These are phyloP conservation scores for Catocala nupta DNA, from an alignment of 2,888 invertebrate species.

Conservation along the genomic window DNA sequence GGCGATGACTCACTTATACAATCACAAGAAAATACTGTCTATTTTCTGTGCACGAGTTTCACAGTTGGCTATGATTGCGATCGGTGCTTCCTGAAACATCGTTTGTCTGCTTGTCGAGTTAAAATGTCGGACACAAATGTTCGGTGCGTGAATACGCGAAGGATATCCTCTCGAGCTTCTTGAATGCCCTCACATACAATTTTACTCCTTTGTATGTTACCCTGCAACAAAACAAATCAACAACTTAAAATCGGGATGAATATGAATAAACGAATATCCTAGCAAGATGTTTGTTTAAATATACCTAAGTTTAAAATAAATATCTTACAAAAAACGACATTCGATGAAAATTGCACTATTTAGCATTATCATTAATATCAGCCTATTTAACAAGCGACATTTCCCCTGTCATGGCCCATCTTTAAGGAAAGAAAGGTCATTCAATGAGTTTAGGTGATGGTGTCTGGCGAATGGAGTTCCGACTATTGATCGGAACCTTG, in stretches of 20 bases:
- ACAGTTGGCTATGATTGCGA: conserved; percentile 85
- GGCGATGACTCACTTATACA: conserved; percentile 23
- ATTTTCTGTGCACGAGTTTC: conserved; percentile 43
- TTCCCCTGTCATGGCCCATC: too few relatives aligned
- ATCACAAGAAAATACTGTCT: conserved; percentile 43
- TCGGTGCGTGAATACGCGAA: conserved; percentile 97
- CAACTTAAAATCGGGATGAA: neutral
- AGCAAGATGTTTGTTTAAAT: too few relatives aligned
- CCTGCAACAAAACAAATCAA: conserved; percentile 85
- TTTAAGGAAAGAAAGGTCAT: too few relatives aligned
- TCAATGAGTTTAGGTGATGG: too few relatives aligned
- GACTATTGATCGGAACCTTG: too few relatives aligned
- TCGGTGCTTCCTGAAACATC: conserved; percentile 97
- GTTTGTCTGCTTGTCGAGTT: conserved; percentile 95
- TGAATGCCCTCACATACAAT: conserved; percentile 96
- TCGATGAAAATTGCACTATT: too few relatives aligned
- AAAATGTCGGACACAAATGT: conserved; percentile 96
- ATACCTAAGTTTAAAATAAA: too few relatives aligned
- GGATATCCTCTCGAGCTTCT: conserved; percentile 95
- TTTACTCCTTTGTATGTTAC: conserved; percentile 97
- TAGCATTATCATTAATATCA: too few relatives aligned
- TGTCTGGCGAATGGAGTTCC: too few relatives aligned
- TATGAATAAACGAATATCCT: too few relatives aligned
- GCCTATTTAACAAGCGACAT: too few relatives aligned
- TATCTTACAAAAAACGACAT: too few relatives aligned